Percentiles rank a stretch among this genome's conserved stretches.
phyloP scores from a whole-genome alignment of 2,888 invertebrate genomes.

The Rhagonycha lutea region DNA sequence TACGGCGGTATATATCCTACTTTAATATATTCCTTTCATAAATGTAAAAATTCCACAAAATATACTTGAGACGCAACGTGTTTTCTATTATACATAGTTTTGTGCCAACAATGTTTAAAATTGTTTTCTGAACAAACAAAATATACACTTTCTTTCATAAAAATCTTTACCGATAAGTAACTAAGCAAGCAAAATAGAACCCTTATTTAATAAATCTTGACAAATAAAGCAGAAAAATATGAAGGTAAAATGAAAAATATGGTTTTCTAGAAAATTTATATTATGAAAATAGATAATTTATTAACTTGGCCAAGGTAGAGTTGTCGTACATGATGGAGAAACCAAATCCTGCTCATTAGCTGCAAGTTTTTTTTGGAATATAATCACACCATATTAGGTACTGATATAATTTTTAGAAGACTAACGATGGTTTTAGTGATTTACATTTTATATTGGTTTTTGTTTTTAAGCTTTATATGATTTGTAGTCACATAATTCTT shows the following conservation, averaged over 20 bases:
- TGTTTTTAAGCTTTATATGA: neutral
- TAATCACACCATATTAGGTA: neutral
- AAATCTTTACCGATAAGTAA: neutral
- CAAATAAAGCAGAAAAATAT: neutral
- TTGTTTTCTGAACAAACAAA: neutral
- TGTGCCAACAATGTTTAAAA: neutral
- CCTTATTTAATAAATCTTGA: neutral
- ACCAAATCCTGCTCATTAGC: neutral
- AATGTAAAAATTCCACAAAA: neutral
- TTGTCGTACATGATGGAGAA: neutral
- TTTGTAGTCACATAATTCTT: neutral
- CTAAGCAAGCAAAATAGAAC: neutral
- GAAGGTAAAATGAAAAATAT: neutral
- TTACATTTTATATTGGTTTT: neutral
- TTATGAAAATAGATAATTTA: neutral
- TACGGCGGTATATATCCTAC: neutral
- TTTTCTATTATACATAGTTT: neutral
- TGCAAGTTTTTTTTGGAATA: neutral
- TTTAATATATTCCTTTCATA: neutral
- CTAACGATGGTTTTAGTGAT: neutral
- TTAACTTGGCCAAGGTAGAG: neutral
- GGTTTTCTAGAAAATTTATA: neutral
- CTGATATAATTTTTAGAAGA: neutral
- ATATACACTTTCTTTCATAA: neutral
- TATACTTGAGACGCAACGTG: neutral